Evolutionary conservation across 2,888 invertebrate genomes (phyloP).

Genomic region (Salpingus planirostris): DNA sequence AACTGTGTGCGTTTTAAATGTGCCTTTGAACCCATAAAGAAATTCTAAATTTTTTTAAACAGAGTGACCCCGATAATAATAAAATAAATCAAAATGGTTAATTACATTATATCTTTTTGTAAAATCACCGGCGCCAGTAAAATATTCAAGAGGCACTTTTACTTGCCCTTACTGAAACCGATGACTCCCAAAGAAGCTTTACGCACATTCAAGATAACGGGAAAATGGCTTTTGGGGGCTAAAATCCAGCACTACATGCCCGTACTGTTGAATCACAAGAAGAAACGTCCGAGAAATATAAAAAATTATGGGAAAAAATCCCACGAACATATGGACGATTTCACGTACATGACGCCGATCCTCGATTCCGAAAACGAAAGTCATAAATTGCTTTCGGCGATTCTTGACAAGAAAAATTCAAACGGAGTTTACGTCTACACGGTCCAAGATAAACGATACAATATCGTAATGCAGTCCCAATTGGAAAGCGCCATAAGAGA

Average conservation of each 20-base stretch:
- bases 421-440: conserved; percentile 62
- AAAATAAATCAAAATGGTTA: conserved; percentile 34
- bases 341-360: conserved; percentile 65
- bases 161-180: conserved; percentile 72
- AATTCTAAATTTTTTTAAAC: too few relatives aligned
- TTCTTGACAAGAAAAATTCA: conserved; percentile 52
- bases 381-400: conserved; percentile 52
- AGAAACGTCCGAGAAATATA: conserved; percentile 35
- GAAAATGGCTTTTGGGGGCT: conserved; percentile 63
- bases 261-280: conserved; percentile 50
- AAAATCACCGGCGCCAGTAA: conserved; percentile 75
- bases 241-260: conserved; percentile 76
- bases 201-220: conserved; percentile 71
- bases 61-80: too few relatives aligned
- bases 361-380: conserved; percentile 60
- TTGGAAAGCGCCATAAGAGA: conserved; percentile 69
- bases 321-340: conserved; percentile 57
- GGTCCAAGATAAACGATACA: conserved; percentile 64
- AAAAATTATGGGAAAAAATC: conserved; percentile 55
- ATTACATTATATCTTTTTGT: conserved; percentile 52
- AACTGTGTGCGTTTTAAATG: too few relatives aligned
- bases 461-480: conserved; percentile 63
- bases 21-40: too few relatives aligned
- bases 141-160: conserved; percentile 73
- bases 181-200: conserved; percentile 75